phyloP scores from a whole-genome alignment of 2,888 invertebrate species.

The Drosophila mayaguana region DNA sequence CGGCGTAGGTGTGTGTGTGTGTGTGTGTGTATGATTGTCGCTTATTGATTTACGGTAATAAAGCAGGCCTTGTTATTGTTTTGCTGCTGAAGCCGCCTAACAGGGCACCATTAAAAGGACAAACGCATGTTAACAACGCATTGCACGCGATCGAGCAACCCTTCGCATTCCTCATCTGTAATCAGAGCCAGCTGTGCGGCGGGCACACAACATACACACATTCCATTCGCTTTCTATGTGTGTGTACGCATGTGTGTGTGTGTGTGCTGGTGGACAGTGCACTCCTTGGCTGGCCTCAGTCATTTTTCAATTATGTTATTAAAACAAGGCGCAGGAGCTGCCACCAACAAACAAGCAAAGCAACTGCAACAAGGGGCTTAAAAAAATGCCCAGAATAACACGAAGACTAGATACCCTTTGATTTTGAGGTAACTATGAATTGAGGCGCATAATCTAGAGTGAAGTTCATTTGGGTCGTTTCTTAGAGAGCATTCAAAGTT shows the following conservation, averaged over 20 bases:
- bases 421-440: too few relatives aligned
- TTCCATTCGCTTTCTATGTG: conserved; percentile 25
- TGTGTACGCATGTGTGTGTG: conserved; percentile 7
- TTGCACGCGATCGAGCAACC: conserved; percentile 70
- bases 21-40: conserved; percentile 29
- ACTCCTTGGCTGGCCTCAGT: conserved; percentile 35
- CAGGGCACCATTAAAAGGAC: conserved; percentile 60
- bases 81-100: conserved; percentile 41
- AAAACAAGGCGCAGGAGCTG: conserved; percentile 65
- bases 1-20: neutral
- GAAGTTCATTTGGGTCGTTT: too few relatives aligned
- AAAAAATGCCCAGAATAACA: neutral
- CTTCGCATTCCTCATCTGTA: conserved; percentile 35
- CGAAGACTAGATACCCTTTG: neutral
- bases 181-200: conserved; percentile 60
- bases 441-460: too few relatives aligned
- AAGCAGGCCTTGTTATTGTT: conserved; percentile 38
- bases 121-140: conserved; percentile 70
- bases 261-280: conserved; percentile 3
- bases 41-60: conserved; percentile 75
- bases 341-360: conserved; percentile 30
- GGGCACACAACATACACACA: conserved; percentile 38
- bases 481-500: too few relatives aligned
- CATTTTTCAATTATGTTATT: conserved; percentile 81
- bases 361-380: conserved; percentile 2